Base-by-base conservation (phyloP, 1,140 invertebrate species). In the Drosophila orena region DNA sequence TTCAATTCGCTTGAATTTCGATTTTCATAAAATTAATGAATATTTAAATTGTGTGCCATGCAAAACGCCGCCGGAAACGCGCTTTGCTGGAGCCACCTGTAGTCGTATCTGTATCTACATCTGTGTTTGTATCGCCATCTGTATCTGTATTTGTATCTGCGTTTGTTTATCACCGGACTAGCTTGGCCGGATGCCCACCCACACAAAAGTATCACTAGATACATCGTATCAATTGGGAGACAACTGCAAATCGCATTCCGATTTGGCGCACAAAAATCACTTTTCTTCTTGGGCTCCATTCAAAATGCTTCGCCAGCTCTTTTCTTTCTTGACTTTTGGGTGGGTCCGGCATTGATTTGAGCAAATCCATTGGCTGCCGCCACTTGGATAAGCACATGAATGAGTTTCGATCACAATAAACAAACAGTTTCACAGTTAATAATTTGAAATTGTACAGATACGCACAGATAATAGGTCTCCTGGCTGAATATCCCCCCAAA, bases 21-120 rank as follows among this genome's bases (percentile, higher is more conserved):
- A 88, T 89, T 88, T 79, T 89, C 81, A 88, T 89, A 74, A 88
- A 84, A 84, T 89, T 84, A 88, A 88, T 88, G 84, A 88, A 88
- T 89, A 88, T 88, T 89, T 89, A 88, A 89, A 79, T 77, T 79
- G 79, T 89, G 72, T 43, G 73, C 77, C 75, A 83, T 78, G 79
- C 61, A 68, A 88, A 89, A 84, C 59, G 66, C 65, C 79, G 76
- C 84, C 84, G 84, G 84, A 88, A 88, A 89, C 84, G 84, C 84
- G 84, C 84, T 84, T 88, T 84, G 79, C 66, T 89, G 76, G 71
- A 83, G 83, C 70, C 84, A 88, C 81, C 81, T 85, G 81, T 85
- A 66, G 65, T 47, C 20, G 44, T 46, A 46, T 46, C 44, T 40
- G 69, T 58, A 54, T 34, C 24, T 47, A 22, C 22, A 40, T 56